Evolutionary conservation across 2,797 vertebrate species (phyloP).

Genomic region (Valencia hispanica): DNA sequence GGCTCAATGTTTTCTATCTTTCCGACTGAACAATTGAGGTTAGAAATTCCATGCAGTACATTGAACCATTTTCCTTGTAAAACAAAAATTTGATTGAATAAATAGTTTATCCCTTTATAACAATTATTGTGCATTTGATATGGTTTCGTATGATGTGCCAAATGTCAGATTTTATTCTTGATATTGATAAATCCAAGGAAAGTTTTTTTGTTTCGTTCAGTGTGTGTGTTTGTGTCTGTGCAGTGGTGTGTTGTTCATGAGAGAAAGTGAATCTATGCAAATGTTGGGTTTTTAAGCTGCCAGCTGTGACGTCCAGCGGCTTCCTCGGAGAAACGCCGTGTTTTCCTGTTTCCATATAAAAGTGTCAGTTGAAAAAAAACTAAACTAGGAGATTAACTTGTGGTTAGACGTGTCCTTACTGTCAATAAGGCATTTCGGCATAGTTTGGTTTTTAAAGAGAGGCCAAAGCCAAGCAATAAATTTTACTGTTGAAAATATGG

Average conservation of each 20-base stretch:
- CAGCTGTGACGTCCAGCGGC: slow-evolving; percentile 10
- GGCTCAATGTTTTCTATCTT: slow-evolving; percentile 9
- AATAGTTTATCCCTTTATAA: slow-evolving; percentile 71
- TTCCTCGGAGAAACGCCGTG: slow-evolving; percentile 23
- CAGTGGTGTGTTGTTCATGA: slow-evolving; percentile 17
- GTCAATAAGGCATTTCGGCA: slow-evolving; percentile 18
- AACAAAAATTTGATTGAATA: slow-evolving; percentile 64
- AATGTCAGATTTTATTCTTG: slow-evolving; percentile 65
- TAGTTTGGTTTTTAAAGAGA: slow-evolving; percentile 34
- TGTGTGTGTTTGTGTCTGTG: slow-evolving; percentile 23
- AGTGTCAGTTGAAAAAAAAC: slow-evolving; percentile 7
- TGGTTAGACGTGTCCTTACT: slow-evolving; percentile 29
- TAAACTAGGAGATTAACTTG: background rate
- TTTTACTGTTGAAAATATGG: slow-evolving; percentile 43
- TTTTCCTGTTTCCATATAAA: slow-evolving; percentile 34
- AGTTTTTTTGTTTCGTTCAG: slow-evolving; percentile 25
- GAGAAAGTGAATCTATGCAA: slow-evolving; percentile 65
- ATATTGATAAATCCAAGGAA: slow-evolving; percentile 36
- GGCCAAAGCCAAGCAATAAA: slow-evolving; percentile 66
- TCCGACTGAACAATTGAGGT: slow-evolving; percentile 37
- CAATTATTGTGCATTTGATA: slow-evolving; percentile 59
- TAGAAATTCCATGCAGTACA: slow-evolving; percentile 23
- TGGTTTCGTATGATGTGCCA: slow-evolving; percentile 56
- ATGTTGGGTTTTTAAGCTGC: slow-evolving; percentile 29
- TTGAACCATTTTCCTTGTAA: slow-evolving; percentile 52